phyloP scores from a whole-genome alignment of 2,797 vertebrate species.

The Epinephelus malabaricus region DNA sequence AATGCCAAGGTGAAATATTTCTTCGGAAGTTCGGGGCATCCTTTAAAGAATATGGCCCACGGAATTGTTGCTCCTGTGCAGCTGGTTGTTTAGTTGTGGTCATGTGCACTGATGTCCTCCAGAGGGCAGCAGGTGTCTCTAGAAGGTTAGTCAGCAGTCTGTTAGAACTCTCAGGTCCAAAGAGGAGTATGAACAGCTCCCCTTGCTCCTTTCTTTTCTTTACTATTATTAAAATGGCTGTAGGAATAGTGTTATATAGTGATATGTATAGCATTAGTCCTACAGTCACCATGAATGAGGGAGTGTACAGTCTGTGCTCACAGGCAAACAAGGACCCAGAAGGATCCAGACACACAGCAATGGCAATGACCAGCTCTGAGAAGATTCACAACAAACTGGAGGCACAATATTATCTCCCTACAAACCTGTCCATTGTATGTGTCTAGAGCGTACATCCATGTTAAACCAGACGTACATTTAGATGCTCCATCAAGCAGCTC shows the following conservation, averaged over 20 bases:
- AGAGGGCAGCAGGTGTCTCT: conserved; percentile 70
- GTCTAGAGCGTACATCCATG: background rate
- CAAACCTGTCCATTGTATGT: background rate
- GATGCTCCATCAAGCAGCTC: conserved; percentile 46
- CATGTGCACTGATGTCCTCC: conserved; percentile 45
- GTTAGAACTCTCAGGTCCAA: background rate
- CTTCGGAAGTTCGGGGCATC: background rate
- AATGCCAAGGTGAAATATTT: background rate
- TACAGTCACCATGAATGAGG: background rate
- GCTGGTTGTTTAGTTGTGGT: conserved; percentile 24
- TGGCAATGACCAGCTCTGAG: background rate
- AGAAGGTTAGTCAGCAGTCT: conserved; percentile 17
- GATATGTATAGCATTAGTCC: background rate
- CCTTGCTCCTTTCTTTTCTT: background rate
- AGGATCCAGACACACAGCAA: background rate
- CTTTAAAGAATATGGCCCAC: background rate
- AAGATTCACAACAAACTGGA: background rate
- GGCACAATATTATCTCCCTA: background rate
- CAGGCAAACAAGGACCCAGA: too few relatives aligned
- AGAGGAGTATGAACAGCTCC: background rate
- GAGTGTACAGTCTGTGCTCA: background rate
- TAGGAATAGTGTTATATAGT: background rate
- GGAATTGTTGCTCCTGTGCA: background rate
- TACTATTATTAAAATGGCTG: background rate
- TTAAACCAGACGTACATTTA: conserved; percentile 29